Evolutionary conservation across 2,888 invertebrate species (phyloP), one percentile per base, ranked within the genome.

Genomic region (Macrostomum cliftonense): DNA sequence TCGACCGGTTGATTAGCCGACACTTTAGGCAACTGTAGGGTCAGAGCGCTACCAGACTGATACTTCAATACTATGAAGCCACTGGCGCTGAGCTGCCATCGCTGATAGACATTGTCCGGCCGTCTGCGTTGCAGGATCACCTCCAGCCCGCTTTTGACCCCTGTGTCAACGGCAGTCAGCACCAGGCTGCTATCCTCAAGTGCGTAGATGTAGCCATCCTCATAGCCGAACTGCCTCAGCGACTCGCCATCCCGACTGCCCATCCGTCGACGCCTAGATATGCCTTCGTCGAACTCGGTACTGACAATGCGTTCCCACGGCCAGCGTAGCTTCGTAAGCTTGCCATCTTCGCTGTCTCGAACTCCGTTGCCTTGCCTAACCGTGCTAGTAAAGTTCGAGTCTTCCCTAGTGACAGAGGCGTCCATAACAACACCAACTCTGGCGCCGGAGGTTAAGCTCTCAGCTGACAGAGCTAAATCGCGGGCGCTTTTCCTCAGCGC

Each of bases 271-370:
- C 28, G 28, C 28, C 28, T 28, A 9, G 28, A 9, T 7, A 9
- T 9, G 28, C 28, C 28, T 7, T 28, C 28, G 9, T 28, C 28
- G 9, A 28, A 28, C 28, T 28, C 28, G 28, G 28, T n/a, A 9
- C 17, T 63, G 17, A 62, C 60, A 17, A 65, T 54, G 44, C 62
- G 53, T 49, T 69, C 68, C 69, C 69, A 69, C 1, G 69, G 68
- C 66, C 67, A 67, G 46, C 64, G 64, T 37, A 65, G 55, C 14
- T 59, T 58, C 43, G 62, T 57, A 39, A 61, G 48, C 13, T 64
- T 51, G 49, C 64, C 59, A 28, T 69, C 67, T 7, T 63, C 58
- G 42, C 52, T 52, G 43, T 56, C 50, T 53, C 65, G 65, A 7
- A 65, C 56, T 5, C 56, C 47, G 40, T 64, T 61, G 50, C 66